A percentile compares a stretch with the other conserved stretches of the same genome.
phyloP scores from a whole-genome alignment of 2,888 invertebrate species.

The Lordiphosa andalusiaca region DNA sequence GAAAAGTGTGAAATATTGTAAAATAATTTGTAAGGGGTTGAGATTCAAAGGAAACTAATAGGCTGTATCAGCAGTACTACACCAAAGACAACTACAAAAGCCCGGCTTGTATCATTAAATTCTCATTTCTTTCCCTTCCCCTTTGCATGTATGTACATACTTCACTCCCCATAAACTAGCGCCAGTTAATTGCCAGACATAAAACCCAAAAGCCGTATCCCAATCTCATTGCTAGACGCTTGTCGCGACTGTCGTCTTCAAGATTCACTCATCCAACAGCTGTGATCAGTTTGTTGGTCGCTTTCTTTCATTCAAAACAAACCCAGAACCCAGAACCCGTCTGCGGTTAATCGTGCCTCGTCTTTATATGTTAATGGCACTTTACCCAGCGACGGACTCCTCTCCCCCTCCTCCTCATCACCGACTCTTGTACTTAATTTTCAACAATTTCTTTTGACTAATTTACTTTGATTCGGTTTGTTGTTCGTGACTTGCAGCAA shows the following conservation, averaged over 20 bases:
- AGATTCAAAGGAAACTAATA: too few relatives aligned
- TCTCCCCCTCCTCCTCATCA: conserved; percentile 3
- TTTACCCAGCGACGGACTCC: conserved; percentile 16
- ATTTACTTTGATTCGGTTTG: conserved; percentile 54
- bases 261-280: conserved; percentile 8
- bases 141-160: conserved; percentile 5
- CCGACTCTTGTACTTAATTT: conserved; percentile 55
- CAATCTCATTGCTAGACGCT: conserved; percentile 25
- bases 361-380: conserved; percentile 59
- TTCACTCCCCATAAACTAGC: conserved; percentile 38
- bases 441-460: conserved; percentile 57
- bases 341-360: conserved; percentile 37
- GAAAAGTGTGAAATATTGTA: conserved; percentile 2
- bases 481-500: conserved; percentile 67
- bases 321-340: conserved; percentile 1
- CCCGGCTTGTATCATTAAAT: too few relatives aligned
- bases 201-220: conserved; percentile 28
- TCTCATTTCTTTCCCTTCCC: conserved; percentile 6
- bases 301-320: conserved; percentile 1
- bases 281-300: conserved; percentile 34
- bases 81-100: too few relatives aligned
- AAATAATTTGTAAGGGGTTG: too few relatives aligned
- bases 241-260: conserved; percentile 50
- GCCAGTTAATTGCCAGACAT: conserved; percentile 58
- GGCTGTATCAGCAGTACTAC: too few relatives aligned